Evolutionary conservation across 2,888 invertebrate species (phyloP).

Genomic region (Spodoptera exigua): DNA sequence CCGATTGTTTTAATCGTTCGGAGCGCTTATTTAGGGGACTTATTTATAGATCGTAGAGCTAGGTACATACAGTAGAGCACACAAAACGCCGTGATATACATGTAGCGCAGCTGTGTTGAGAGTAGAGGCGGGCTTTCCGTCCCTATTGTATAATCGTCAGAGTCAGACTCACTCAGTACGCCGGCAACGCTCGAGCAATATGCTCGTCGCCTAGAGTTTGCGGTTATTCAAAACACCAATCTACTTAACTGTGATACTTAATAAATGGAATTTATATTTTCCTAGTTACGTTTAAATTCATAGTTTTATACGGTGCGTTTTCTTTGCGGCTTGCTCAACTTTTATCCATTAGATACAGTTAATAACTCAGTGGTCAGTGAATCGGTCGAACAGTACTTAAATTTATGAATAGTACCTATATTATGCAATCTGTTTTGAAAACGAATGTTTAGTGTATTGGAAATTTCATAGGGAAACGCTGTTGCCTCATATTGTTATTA

Average conservation of each 20-base stretch:
- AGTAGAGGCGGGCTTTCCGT: slow-evolving; percentile 25
- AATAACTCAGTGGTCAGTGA: slow-evolving; percentile 43
- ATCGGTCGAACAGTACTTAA: slow-evolving; percentile 41
- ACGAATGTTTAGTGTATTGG: slow-evolving; percentile 34
- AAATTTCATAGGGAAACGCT: slow-evolving; percentile 19
- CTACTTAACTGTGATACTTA: slow-evolving; percentile 60
- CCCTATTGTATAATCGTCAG: slow-evolving; percentile 14
- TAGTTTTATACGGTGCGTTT: slow-evolving; percentile 24
- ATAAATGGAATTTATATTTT: slow-evolving; percentile 44
- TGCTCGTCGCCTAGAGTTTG: slow-evolving; percentile 42
- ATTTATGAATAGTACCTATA: slow-evolving; percentile 47
- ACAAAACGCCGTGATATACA: slow-evolving; percentile 32
- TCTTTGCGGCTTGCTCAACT: slow-evolving; percentile 24
- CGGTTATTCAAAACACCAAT: slow-evolving; percentile 40
- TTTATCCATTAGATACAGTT: not conserved
- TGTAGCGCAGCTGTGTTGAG: slow-evolving; percentile 29
- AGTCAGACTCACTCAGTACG: no score
- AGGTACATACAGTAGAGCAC: slow-evolving; percentile 20
- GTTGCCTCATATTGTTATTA: slow-evolving; percentile 10
- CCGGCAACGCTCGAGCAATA: slow-evolving; percentile 64
- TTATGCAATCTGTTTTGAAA: slow-evolving; percentile 63
- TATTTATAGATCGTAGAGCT: slow-evolving; percentile 39
- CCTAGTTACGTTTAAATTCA: slow-evolving; percentile 22
- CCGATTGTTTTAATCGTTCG: slow-evolving; percentile 7
- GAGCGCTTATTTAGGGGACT: slow-evolving; percentile 4